Percentiles rank a stretch among this genome's conserved stretches.
phyloP scores from a whole-genome alignment of 1,140 invertebrate genomes.

The Rhynchophorus ferrugineus region DNA sequence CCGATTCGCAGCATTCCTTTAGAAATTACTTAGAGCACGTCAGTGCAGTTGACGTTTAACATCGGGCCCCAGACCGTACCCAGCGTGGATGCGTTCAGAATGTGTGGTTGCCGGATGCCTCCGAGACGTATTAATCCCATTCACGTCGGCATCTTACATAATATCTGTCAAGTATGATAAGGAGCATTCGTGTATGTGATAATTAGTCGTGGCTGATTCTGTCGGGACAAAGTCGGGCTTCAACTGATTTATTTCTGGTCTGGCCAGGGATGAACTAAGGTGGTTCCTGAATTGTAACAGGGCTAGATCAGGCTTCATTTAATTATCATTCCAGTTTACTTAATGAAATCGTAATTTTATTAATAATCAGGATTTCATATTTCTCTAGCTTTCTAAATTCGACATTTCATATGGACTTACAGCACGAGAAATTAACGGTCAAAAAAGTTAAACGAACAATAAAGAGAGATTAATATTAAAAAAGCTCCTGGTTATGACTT shows the following conservation, averaged over 20 bases:
- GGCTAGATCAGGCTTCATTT: too few species aligned
- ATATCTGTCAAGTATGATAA: slow-evolving; percentile 38
- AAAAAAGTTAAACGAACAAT: too few species aligned
- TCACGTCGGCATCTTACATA: slow-evolving; percentile 24
- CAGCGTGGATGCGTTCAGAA: neutral
- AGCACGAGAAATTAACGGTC: too few species aligned
- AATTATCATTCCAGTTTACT: too few species aligned
- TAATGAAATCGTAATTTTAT: too few species aligned
- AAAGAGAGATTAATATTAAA: too few species aligned
- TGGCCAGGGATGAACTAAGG: too few species aligned
- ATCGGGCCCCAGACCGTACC: neutral
- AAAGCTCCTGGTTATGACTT: too few species aligned
- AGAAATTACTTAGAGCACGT: neutral
- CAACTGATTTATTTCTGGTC: neutral
- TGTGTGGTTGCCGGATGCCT: neutral
- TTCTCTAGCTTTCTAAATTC: too few species aligned
- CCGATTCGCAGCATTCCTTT: neutral
- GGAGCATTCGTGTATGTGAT: slow-evolving; percentile 37
- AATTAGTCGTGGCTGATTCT: slow-evolving; percentile 33
- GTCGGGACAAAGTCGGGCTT: neutral
- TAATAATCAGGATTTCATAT: too few species aligned
- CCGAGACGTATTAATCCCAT: slow-evolving; percentile 5
- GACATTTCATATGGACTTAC: too few species aligned
- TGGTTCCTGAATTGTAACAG: too few species aligned
- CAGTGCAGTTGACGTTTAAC: neutral